Conservation (phyloP, 1,140 invertebrate species). For the Octopus sinensis region DNA sequence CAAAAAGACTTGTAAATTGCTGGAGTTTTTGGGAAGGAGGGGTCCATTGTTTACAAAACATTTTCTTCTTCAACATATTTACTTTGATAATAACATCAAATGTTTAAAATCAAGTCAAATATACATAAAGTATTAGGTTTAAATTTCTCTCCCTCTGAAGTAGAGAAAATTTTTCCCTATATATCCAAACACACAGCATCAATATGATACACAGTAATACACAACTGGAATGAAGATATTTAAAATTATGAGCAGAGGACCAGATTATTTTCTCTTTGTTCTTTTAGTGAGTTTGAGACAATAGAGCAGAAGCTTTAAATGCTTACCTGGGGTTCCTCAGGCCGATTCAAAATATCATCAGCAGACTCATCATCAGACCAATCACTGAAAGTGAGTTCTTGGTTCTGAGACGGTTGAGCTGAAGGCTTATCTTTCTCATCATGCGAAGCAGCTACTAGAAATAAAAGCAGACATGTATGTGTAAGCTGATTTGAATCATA, state of each 20-base stretch:
- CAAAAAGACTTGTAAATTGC: too few species aligned
- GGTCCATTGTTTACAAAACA: too few species aligned
- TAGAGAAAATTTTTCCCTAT: too few species aligned
- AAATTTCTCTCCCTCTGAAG: too few species aligned
- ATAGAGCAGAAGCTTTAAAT: neutral
- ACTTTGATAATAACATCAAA: too few species aligned
- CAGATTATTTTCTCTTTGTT: neutral
- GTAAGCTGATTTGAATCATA: too few species aligned
- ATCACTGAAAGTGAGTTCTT: constrained; percentile 27
- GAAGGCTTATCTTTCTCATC: neutral
- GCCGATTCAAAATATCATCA: constrained; percentile 20
- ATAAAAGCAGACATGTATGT: too few species aligned
- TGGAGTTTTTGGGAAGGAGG: too few species aligned
- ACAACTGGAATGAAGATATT: neutral
- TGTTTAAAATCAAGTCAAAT: too few species aligned
- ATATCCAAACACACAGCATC: neutral
- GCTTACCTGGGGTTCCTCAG: constrained; percentile 8
- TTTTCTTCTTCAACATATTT: too few species aligned
- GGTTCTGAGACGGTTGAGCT: neutral
- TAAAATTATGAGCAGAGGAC: neutral
- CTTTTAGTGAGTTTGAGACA: too few species aligned
- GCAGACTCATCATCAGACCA: constrained; percentile 29
- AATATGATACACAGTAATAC: neutral
- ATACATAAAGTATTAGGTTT: too few species aligned
- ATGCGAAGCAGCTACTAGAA: neutral